These are phyloP conservation scores for Eumacrocentrus americanus DNA, from an alignment of 2,888 invertebrate genomes.

Conservation along the genomic window DNA sequence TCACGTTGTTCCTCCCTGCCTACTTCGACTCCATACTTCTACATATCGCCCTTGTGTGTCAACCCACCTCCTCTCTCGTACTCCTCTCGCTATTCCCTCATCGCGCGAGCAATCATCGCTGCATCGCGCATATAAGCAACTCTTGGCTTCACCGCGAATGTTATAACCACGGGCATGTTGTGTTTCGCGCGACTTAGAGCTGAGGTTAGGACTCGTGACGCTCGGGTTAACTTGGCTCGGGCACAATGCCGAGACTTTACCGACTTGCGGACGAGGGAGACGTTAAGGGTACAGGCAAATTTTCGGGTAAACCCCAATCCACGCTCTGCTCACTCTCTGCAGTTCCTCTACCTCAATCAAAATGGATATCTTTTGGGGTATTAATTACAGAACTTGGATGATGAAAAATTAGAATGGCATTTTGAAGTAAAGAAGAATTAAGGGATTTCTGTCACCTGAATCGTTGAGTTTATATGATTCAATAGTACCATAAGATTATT, in stretches of 20 bases:
- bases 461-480: no score
- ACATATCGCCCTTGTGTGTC: slow-evolving; percentile 9
- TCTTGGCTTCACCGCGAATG: slow-evolving; percentile 37
- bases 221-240: slow-evolving; percentile 20
- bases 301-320: slow-evolving; percentile 14
- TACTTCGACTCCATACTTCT: not conserved
- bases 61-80: slow-evolving; percentile 5
- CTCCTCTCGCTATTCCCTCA: not conserved
- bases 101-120: no score
- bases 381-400: not conserved
- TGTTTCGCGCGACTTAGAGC: slow-evolving; percentile 34
- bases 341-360: slow-evolving; percentile 12
- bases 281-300: not conserved
- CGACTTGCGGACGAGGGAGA: not conserved
- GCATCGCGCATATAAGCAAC: not conserved
- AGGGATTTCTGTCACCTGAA: no score
- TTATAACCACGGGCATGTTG: slow-evolving; percentile 33
- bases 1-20: not conserved
- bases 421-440: no score
- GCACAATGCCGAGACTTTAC: slow-evolving; percentile 28
- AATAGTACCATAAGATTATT: no score
- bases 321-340: not conserved
- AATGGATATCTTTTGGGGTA: not conserved
- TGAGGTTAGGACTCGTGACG: slow-evolving; percentile 31
- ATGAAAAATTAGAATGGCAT: slow-evolving; percentile 8